phyloP scores from a whole-genome alignment of 2,113 vertebrate species.

The Pimephales promelas region DNA sequence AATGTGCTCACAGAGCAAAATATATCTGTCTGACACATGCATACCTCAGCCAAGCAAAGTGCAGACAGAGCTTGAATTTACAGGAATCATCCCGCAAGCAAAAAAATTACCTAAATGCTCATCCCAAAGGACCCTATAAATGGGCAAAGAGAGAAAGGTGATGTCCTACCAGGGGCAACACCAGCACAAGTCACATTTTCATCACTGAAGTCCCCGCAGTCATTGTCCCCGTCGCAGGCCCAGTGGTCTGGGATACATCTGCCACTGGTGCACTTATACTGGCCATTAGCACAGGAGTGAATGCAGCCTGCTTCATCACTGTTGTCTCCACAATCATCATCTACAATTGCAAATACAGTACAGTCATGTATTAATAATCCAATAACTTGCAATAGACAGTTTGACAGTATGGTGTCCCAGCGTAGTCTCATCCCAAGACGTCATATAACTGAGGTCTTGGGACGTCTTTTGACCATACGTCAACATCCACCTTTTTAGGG shows the following conservation, averaged over 20 bases:
- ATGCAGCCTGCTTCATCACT: conserved; percentile 90
- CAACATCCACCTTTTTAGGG: no score
- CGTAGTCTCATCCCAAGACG: no score
- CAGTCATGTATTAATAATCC: neutral
- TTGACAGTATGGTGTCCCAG: neutral
- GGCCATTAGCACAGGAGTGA: conserved; percentile 84
- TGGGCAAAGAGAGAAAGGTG: neutral
- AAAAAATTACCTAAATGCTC: no score
- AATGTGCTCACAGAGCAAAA: neutral
- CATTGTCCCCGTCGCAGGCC: conserved; percentile 95
- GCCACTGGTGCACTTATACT: conserved; percentile 89
- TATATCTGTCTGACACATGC: no score
- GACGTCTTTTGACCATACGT: no score
- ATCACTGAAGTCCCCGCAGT: conserved; percentile 96
- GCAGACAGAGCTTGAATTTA: neutral
- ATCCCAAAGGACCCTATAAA: no score
- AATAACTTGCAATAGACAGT: neutral
- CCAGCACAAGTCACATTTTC: conserved; percentile 88
- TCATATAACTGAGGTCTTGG: no score
- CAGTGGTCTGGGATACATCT: conserved; percentile 92
- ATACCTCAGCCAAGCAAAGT: neutral
- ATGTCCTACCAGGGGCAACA: conserved; percentile 79
- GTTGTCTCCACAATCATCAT: conserved; percentile 93
- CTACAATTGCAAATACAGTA: conserved; percentile 68
- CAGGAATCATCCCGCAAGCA: neutral